Evolutionary conservation across 1,140 invertebrate species (phyloP).

Genomic region (Myzus persicae): DNA sequence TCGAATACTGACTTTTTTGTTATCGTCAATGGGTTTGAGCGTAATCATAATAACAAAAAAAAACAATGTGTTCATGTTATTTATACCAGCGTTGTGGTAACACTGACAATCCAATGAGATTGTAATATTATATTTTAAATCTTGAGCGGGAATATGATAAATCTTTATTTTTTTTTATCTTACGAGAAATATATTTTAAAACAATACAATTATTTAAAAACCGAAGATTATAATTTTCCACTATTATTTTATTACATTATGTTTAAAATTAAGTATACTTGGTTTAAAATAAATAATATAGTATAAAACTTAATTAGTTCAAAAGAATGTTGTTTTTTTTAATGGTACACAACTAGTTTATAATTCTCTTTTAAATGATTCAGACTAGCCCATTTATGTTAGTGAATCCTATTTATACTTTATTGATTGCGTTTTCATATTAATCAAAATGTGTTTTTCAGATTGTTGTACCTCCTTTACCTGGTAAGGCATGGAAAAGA

Average conservation of each 20-base stretch:
- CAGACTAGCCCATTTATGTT: too few relatives aligned
- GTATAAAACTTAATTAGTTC: not conserved
- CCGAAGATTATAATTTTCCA: too few relatives aligned
- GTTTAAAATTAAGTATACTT: not conserved
- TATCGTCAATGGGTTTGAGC: not conserved
- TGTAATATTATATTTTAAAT: not conserved
- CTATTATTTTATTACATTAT: too few relatives aligned
- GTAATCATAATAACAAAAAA: not conserved
- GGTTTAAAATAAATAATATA: not conserved
- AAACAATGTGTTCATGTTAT: not conserved
- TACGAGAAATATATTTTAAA: not conserved
- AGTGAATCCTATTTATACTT: not conserved
- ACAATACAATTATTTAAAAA: not conserved
- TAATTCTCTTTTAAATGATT: not conserved
- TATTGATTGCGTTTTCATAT: not conserved
- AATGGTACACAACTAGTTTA: not conserved
- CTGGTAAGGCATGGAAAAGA: conserved; percentile 97
- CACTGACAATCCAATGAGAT: not conserved
- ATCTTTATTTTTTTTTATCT: not conserved
- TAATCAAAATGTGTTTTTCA: conserved; percentile 65
- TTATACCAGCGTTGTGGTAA: not conserved
- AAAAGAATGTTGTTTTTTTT: too few relatives aligned
- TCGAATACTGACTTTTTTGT: not conserved
- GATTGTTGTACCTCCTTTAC: conserved; percentile 97
- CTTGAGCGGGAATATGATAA: not conserved